Conservation (phyloP, 2,888 invertebrate species). For the Muschampia plurimacula region DNA sequence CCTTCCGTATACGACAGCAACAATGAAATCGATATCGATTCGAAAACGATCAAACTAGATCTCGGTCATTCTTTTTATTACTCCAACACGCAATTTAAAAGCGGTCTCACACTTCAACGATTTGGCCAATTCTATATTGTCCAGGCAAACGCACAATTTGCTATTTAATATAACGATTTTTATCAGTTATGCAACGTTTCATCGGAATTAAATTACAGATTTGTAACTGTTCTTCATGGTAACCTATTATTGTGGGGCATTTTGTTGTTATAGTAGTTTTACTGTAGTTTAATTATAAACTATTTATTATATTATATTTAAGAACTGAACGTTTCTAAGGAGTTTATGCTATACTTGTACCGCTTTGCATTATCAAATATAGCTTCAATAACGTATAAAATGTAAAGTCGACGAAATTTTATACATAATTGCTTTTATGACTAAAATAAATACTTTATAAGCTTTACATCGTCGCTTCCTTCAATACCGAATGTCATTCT, state of each 20-base stretch:
- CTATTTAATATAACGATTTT: slow-evolving; percentile 20
- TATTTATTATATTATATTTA: neutral
- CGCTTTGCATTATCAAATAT: too few relatives aligned
- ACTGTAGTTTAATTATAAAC: neutral
- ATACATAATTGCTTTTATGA: too few relatives aligned
- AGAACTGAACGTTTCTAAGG: too few relatives aligned
- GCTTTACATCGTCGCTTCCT: neutral
- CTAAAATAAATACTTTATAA: too few relatives aligned
- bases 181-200: slow-evolving; percentile 18
- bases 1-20: slow-evolving; percentile 76
- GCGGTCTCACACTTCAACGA: slow-evolving; percentile 43
- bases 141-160: slow-evolving; percentile 36
- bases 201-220: neutral
- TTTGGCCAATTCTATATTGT: slow-evolving; percentile 41
- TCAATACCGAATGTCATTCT: too few relatives aligned
- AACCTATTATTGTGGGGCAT: neutral
- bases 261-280: neutral
- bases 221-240: neutral
- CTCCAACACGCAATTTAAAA: slow-evolving; percentile 70
- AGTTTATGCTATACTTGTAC: too few relatives aligned
- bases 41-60: slow-evolving; percentile 72
- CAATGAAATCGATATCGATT: slow-evolving; percentile 78
- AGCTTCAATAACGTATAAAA: too few relatives aligned
- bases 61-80: slow-evolving; percentile 75
- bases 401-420: too few relatives aligned